These are phyloP conservation scores for Thomomys bottae DNA, from an alignment of 2,113 vertebrate genomes.

Conservation along the genomic window DNA sequence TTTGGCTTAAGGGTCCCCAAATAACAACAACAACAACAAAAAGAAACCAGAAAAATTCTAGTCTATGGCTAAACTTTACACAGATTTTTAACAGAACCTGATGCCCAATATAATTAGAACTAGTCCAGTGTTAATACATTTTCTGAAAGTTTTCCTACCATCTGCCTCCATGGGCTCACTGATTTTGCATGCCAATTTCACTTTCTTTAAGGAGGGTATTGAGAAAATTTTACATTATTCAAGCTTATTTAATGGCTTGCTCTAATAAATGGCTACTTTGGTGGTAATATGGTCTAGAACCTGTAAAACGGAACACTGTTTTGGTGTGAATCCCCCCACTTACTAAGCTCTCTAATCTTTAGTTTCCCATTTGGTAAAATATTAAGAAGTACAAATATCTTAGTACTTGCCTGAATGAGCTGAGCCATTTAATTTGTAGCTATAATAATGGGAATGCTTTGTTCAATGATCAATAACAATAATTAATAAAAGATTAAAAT, in stretches of 20 bases:
- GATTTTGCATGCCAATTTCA: not conserved
- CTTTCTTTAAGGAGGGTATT: not conserved
- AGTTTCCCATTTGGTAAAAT: not conserved
- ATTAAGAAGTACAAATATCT: not conserved
- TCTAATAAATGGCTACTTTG: slow-evolving; percentile 31
- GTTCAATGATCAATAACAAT: not conserved
- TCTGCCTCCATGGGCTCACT: not conserved
- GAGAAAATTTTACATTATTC: not conserved
- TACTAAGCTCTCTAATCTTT: not conserved
- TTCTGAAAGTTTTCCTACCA: not conserved
- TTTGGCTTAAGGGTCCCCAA: slow-evolving; percentile 6
- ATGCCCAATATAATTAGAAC: slow-evolving; percentile 24
- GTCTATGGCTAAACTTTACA: slow-evolving; percentile 37
- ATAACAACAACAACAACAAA: not conserved
- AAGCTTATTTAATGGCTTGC: not conserved
- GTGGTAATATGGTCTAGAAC: not conserved
- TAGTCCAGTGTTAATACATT: not conserved
- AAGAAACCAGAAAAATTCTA: not conserved
- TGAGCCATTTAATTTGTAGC: not conserved
- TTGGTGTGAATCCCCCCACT: not conserved
- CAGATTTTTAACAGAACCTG: not conserved
- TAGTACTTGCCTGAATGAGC: not conserved
- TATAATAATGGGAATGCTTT: not conserved
- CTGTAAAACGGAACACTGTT: not conserved
- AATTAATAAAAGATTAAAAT: not conserved